Evolutionary conservation across 1,140 invertebrate species (phyloP).

Genomic region (Drosophila orena): DNA sequence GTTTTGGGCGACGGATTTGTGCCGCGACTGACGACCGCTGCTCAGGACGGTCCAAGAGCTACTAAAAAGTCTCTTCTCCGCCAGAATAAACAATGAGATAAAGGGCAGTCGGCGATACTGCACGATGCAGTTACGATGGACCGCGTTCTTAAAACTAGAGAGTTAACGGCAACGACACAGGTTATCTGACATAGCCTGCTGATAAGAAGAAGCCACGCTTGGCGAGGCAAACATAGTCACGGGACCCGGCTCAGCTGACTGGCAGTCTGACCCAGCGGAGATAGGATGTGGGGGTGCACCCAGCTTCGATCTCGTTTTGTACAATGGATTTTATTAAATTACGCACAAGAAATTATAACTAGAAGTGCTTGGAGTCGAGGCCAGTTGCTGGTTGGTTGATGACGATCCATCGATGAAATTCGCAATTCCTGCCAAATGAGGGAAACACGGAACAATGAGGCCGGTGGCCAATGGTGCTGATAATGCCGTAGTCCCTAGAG

Average conservation of each 20-base stretch:
- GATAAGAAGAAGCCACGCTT: constrained; percentile 66
- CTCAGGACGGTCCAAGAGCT: constrained; percentile 27
- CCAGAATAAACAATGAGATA: constrained; percentile 70
- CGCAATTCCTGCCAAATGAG: constrained; percentile 44
- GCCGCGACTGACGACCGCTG: constrained; percentile 50
- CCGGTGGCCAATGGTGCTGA: constrained; percentile 4
- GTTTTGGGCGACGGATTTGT: constrained; percentile 14
- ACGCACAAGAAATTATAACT: constrained; percentile 76
- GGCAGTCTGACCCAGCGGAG: constrained; percentile 35
- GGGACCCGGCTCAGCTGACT: constrained; percentile 64
- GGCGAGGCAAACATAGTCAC: constrained; percentile 58
- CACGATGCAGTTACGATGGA: constrained; percentile 28
- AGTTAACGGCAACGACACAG: constrained; percentile 50
- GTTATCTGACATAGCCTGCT: constrained; percentile 53
- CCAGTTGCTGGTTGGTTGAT: constrained; percentile 34
- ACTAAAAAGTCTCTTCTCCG: constrained; percentile 47
- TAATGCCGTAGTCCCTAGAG: background rate
- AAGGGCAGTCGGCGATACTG: constrained; percentile 30
- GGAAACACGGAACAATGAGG: constrained; percentile 33
- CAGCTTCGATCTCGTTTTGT: constrained; percentile 43
- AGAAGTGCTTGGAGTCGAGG: constrained; percentile 55
- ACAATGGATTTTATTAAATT: constrained; percentile 83
- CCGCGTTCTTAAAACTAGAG: constrained; percentile 28
- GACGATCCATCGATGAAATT: constrained; percentile 67
- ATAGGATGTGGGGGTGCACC: constrained; percentile 4